These are phyloP conservation scores for Trachymyrmex septentrionalis DNA, from an alignment of 1,140 invertebrate species.

Conservation along the genomic window DNA sequence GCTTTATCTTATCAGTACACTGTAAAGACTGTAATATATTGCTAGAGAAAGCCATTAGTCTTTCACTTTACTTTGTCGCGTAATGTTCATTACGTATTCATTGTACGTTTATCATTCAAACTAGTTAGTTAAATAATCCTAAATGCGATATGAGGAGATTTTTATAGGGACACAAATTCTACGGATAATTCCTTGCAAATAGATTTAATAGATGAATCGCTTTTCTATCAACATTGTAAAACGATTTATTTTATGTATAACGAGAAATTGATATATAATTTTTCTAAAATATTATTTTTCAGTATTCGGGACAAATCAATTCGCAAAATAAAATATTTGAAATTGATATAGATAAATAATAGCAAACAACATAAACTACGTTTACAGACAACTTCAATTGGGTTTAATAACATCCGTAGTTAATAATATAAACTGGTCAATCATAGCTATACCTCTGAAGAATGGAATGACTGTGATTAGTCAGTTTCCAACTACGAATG, in stretches of 20 bases:
- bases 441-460: no score
- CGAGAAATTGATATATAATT: not conserved
- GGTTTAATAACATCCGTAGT: no score
- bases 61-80: not conserved
- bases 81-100: slow-evolving; percentile 39
- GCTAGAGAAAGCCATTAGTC: slow-evolving; percentile 2
- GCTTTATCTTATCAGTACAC: not conserved
- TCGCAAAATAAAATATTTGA: slow-evolving; percentile 7
- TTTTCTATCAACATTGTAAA: not conserved
- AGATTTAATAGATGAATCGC: not conserved
- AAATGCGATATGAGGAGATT: slow-evolving; percentile 1
- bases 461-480: no score
- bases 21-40: not conserved
- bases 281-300: slow-evolving; percentile 1
- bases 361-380: not conserved
- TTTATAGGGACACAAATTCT: not conserved
- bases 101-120: slow-evolving; percentile 19
- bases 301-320: not conserved
- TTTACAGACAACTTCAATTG: no score
- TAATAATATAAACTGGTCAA: no score
- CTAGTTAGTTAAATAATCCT: slow-evolving; percentile 9
- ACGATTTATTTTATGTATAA: not conserved
- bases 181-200: slow-evolving; percentile 1
- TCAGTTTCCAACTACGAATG: no score
- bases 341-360: slow-evolving; percentile 19